Base-by-base conservation (phyloP, 2,113 vertebrate species). In the Osmerus eperlanus region DNA sequence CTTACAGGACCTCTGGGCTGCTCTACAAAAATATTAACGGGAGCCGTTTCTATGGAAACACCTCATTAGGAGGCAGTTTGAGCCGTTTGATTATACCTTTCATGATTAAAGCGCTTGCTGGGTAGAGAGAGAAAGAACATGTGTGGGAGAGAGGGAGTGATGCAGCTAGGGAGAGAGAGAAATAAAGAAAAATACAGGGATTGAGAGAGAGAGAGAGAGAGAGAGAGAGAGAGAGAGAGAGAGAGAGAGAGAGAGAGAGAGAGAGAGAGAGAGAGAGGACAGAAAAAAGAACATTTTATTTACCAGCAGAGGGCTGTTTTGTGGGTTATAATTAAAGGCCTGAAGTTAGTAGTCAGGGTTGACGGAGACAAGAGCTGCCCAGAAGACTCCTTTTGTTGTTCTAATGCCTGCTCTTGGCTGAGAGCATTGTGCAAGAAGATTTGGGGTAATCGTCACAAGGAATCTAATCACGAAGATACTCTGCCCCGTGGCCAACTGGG, bases 1-100 rank as follows among this genome's bases (percentile, higher is more conserved):
- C 58, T 76, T 78, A 74, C 64, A 62, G 74, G 79, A 77, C 74
- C 81, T 76, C 58, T 15, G 2, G 51, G 52, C 16, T 9, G 71
- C 54, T 76, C 78, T 81, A 70, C 75, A 64, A 29, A 72, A 79
- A 68, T 77, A 78, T 75, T 84, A 87, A 82, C 84, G 72, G 74
- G 69, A 83, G 70, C 73, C 32, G 89, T 93, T 92, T 87, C 88
- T 86, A 91, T 90, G 81, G 90, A 82, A 91, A 91, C 90, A 55
- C 77, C 78, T 90, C 90, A 90, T 92, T 92, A 91, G 72, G 73
- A 87, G 83, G 81, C 82, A 76, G 81, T 89, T 89, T 71, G 76
- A 79, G 74, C 72, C 67, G 70, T 88, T 88, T 90, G 84, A 92
- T 86, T 85, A 82, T 86, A 84, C 81, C 55, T 72, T 67, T 85